phyloP scores from a whole-genome alignment of 2,888 invertebrate species.

The Fragum fragum region DNA sequence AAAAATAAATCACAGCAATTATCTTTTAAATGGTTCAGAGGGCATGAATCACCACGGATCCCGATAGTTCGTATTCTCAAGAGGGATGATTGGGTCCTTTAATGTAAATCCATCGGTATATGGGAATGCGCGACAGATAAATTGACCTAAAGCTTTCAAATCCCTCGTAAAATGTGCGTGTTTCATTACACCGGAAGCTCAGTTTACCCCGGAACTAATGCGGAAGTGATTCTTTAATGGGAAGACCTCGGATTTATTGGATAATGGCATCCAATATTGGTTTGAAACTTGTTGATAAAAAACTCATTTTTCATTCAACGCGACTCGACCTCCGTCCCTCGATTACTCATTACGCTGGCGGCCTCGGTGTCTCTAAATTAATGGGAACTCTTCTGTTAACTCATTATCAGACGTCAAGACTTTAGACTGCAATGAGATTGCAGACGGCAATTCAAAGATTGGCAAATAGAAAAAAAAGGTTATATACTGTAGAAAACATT shows the following conservation, averaged over 20 bases:
- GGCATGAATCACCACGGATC: no score
- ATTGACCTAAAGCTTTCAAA: constrained; percentile 10
- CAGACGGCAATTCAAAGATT: no score
- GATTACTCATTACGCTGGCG: constrained; percentile 3
- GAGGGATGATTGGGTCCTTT: no score
- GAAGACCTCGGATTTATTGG: constrained; percentile 20
- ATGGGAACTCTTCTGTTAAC: not conserved
- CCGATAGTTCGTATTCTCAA: no score
- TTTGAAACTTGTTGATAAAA: constrained; percentile 19
- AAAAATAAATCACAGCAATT: no score
- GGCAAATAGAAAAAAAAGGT: no score
- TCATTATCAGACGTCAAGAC: not conserved
- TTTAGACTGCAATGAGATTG: no score
- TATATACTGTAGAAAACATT: no score
- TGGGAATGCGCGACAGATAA: constrained; percentile 11
- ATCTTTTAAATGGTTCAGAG: no score
- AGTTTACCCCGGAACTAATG: constrained; percentile 27
- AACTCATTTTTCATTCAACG: not conserved
- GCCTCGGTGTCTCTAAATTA: not conserved
- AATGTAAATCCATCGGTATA: no score
- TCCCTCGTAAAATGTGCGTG: constrained; percentile 12
- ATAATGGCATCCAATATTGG: constrained; percentile 9
- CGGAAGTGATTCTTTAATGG: constrained; percentile 32
- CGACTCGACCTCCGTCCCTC: not conserved
- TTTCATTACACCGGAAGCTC: constrained; percentile 30